Evolutionary conservation across 1,140 invertebrate genomes (phyloP), one percentile per base, ranked within the genome.

Genomic region (Drosophila seguyi): DNA sequence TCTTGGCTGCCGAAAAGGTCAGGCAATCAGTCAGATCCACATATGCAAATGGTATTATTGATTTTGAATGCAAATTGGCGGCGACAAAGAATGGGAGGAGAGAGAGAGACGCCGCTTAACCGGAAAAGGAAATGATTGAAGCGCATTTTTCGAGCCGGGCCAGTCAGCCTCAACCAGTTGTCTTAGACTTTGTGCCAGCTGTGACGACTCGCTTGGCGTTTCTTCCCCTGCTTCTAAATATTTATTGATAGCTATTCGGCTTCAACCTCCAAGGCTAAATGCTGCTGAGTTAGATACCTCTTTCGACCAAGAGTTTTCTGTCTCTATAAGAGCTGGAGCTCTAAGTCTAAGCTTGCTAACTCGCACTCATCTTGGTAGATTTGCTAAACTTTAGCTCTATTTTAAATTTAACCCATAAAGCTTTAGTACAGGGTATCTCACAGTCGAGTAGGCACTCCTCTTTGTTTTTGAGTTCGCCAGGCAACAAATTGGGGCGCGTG

Each of bases 61-160:
- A 72, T 84, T 80, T 76, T 29, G 53, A 80, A 84, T 84, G 81
- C 81, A 85, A 84, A 84, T 84, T 67, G 66, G 67, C 71, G 59
- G 22, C 42, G 38, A 34, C 31, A 44, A 11, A 67, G 57, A 79
- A 48, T 53, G 53, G 16, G 45, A 50, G 53, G 34, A 50, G 67
- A 59, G 57, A 79, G 57, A 79, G 58, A 79, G 50, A 83, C 65
- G 48, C 53, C 68, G 57, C 63, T 39, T 85, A 86, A 88, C 84
- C 84, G 83, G 83, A 87, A 87, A 87, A 88, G 85, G 83, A 87
- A 87, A 87, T 87, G 83, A 84, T 84, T 83, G 59, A 79, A 83
- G 60, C 71, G 58, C 58, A 72, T 79, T 65, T 79, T 78, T 68
- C 4, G 16, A 69, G 65, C 45, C 58, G 34, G 31, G 56, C 42